These are phyloP conservation scores for Troides helena DNA, from an alignment of 2,888 invertebrate genomes.

Conservation along the genomic window DNA sequence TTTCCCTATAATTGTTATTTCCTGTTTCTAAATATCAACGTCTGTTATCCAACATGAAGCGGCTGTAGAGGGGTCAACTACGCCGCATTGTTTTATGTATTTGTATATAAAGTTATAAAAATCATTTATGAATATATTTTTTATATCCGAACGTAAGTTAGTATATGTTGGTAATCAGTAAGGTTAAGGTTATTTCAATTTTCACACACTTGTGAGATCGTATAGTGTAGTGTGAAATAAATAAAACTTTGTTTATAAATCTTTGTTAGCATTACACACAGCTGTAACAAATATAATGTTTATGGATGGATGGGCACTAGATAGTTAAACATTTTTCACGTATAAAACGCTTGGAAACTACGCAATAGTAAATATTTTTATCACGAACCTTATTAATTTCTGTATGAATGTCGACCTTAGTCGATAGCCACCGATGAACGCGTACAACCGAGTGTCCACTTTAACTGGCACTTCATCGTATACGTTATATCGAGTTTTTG, in stretches of 20 bases:
- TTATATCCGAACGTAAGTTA: conserved; percentile 5
- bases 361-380: too few relatives aligned
- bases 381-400: too few relatives aligned
- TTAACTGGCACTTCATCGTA: too few relatives aligned
- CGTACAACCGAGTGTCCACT: too few relatives aligned
- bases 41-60: background rate
- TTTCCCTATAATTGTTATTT: conserved; percentile 26
- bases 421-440: too few relatives aligned
- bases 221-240: conserved; percentile 8
- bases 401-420: too few relatives aligned
- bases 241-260: conserved; percentile 1
- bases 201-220: conserved; percentile 8
- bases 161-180: background rate
- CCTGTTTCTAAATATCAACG: conserved; percentile 3
- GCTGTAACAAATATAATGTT: background rate
- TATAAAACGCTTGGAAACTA: too few relatives aligned
- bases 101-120: background rate
- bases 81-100: background rate
- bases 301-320: background rate
- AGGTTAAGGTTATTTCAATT: conserved; percentile 24
- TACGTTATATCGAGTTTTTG: too few relatives aligned
- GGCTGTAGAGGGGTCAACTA: too few relatives aligned
- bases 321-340: background rate
- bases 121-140: background rate
- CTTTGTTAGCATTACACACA: background rate